Evolutionary conservation across 2,113 vertebrate species (phyloP), one percentile per base, ranked within the genome.

Genomic region (Hippolais icterina): DNA sequence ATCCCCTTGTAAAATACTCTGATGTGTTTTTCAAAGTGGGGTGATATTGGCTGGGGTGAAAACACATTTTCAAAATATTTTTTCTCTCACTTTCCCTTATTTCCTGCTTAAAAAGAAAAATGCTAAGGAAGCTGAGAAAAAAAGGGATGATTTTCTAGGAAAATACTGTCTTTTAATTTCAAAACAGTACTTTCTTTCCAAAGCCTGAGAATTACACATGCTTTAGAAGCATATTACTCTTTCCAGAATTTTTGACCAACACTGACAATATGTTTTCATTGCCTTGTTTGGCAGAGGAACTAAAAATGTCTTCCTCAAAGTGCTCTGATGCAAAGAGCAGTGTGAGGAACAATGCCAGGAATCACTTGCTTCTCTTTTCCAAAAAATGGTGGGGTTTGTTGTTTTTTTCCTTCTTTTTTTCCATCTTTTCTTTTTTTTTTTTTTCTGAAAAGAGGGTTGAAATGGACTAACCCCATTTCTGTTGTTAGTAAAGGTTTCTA

Each of bases 381-480:
- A 64, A 79, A n/a, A 41, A 47, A 42, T n/a, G 1, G 10, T 53
- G 54, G 5, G 1, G 3, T 33, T 37, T 60, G 12, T 15, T 52
- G 5, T 0, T 2, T 54, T 69, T 47, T 44, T 15, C 1, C 1
- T 7, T 11, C 2, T 33, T 12, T 14, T 8, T 8, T 25, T n/a
- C 12, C 9, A 15, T 6, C 22, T 25, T 24, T 33, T 17, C 33
- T 18, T 11, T 17, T 35, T 18, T 11, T 7, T 4, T 6, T 6
- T 33, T 24, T 10, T 2, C 15, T 12, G 5, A 82, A 66, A 11
- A 53, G 28, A 44, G 6, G 2, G 5, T 44, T 87, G 52, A 74
- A 61, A 8, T 0, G 1, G 17, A 12, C 15, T 59, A 63, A 31
- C 4, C 4, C 20, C 15, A 24, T 5, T 70, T 85, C 24, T 22